Conservation (phyloP, 2,888 invertebrate genomes). For the Caenorhabditis sp. region DNA sequence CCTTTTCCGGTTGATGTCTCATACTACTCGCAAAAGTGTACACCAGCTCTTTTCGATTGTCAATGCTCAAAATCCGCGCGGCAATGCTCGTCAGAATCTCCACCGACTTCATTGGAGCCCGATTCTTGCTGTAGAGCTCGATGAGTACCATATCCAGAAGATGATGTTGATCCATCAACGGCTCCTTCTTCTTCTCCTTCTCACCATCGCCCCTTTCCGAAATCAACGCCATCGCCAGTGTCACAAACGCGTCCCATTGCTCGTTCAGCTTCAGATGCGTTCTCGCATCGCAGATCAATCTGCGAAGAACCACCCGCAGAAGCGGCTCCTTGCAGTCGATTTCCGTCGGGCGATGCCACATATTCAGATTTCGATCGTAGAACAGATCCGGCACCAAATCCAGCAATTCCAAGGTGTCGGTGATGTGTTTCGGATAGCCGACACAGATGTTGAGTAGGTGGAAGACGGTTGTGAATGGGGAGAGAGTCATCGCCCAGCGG, state of each 20-base stretch:
- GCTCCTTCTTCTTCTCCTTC: too few relatives aligned
- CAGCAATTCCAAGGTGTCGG: not conserved
- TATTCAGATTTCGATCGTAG: not conserved
- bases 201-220: too few relatives aligned
- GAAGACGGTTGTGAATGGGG: not conserved
- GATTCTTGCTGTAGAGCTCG: slow-evolving; percentile 23
- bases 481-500: not conserved
- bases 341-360: not conserved
- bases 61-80: not conserved
- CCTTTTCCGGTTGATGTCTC: not conserved
- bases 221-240: not conserved
- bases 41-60: not conserved
- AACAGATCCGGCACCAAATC: not conserved
- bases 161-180: slow-evolving; percentile 2
- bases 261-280: not conserved
- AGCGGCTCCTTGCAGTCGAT: not conserved
- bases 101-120: slow-evolving; percentile 19
- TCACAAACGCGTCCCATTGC: not conserved
- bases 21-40: not conserved
- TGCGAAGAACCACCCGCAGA: not conserved
- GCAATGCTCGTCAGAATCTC: slow-evolving; percentile 24
- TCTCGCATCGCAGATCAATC: not conserved
- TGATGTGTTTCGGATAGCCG: not conserved
- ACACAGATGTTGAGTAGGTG: not conserved
- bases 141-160: slow-evolving; percentile 23